These are phyloP conservation scores for Papilio elwesi DNA, from an alignment of 2,888 invertebrate species.

Conservation along the genomic window DNA sequence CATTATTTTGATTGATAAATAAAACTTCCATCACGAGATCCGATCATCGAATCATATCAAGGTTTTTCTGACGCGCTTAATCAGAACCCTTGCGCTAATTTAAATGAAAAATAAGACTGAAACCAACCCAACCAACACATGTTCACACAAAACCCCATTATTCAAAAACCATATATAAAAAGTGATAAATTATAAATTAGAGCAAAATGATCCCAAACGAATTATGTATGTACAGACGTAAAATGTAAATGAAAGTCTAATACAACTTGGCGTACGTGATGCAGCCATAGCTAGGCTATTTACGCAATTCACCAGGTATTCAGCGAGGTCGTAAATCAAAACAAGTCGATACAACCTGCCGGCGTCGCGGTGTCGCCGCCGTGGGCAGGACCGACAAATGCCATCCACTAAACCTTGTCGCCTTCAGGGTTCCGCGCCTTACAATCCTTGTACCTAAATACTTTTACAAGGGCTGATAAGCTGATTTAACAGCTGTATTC, in stretches of 20 bases:
- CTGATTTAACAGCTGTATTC: background rate
- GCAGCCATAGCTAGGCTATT: slow-evolving; percentile 10
- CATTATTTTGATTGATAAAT: too few relatives aligned
- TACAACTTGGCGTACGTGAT: background rate
- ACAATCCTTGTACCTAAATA: slow-evolving; percentile 12
- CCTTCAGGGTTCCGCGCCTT: slow-evolving; percentile 23
- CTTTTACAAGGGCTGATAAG: slow-evolving; percentile 14
- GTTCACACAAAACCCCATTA: too few relatives aligned
- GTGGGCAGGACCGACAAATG: slow-evolving; percentile 47
- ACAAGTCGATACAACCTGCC: slow-evolving; percentile 38
- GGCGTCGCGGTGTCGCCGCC: slow-evolving; percentile 45
- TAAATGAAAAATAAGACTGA: too few relatives aligned
- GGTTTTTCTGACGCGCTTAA: too few relatives aligned
- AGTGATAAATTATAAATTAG: background rate
- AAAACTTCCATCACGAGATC: too few relatives aligned
- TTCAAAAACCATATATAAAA: too few relatives aligned
- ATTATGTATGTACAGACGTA: background rate
- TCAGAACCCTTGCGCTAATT: too few relatives aligned
- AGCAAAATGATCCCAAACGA: background rate
- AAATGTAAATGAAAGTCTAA: background rate
- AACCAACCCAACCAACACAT: too few relatives aligned
- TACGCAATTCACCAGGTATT: slow-evolving; percentile 39
- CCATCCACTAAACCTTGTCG: slow-evolving; percentile 18
- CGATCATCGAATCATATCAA: too few relatives aligned
- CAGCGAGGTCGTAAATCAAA: slow-evolving; percentile 40